Percentiles rank a stretch among this genome's conserved stretches.
phyloP scores from a whole-genome alignment of 2,888 invertebrate species.

The Troilus luridus region DNA sequence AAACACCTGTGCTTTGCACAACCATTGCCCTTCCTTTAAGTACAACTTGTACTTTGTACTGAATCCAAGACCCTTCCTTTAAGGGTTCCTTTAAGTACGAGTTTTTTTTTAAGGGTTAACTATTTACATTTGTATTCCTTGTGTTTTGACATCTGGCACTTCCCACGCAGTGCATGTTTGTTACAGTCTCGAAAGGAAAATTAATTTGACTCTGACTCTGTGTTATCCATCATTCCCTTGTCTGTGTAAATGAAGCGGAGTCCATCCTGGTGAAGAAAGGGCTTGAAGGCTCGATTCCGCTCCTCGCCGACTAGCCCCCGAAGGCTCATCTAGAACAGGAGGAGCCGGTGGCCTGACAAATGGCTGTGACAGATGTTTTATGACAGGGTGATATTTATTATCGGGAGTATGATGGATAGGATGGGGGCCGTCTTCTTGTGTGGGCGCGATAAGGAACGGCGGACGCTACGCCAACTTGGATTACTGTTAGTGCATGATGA shows the following conservation, averaged over 20 bases:
- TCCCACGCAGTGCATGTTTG: neutral
- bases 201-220: neutral
- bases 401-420: neutral
- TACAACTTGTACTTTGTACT: no score
- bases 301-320: neutral
- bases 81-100: no score
- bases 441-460: neutral
- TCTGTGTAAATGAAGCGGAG: neutral
- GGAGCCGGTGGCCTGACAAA: conserved; percentile 4
- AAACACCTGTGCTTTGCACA: no score
- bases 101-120: no score
- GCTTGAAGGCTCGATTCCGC: neutral
- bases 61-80: no score
- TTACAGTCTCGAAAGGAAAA: neutral
- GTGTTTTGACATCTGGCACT: neutral
- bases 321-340: neutral
- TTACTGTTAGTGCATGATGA: neutral
- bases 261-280: neutral
- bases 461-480: neutral
- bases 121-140: no score
- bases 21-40: no score
- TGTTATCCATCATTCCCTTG: neutral
- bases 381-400: conserved; percentile 20
- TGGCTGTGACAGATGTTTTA: conserved; percentile 34
- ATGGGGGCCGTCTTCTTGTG: conserved; percentile 38